Percentiles rank a stretch among this genome's conserved stretches.
Evolutionary conservation across 2,888 invertebrate species (phyloP).

Genomic region (Melieria crassipennis): DNA sequence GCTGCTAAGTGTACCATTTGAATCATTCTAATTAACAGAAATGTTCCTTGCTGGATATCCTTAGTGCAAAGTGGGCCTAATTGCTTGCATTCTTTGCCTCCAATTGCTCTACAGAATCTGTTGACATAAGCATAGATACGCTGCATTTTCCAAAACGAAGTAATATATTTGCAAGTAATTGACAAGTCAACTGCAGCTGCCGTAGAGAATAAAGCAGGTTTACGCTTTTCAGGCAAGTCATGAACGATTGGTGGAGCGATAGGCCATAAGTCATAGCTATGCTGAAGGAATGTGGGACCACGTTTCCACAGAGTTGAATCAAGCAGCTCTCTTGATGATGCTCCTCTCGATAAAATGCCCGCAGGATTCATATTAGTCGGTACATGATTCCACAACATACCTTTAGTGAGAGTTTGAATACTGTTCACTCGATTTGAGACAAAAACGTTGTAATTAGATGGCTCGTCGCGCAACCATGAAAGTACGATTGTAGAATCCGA

Average conservation of each 20-base stretch:
- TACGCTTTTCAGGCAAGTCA: constrained; percentile 27
- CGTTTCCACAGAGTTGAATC: constrained; percentile 18
- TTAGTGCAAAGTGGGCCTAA: too few species aligned
- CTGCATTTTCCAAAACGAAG: constrained; percentile 23
- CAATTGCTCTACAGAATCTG: too few species aligned
- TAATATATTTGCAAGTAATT: constrained; percentile 25
- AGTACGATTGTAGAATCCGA: constrained; percentile 34
- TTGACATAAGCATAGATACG: neutral
- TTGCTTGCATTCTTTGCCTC: too few species aligned
- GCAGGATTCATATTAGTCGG: constrained; percentile 32
- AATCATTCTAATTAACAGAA: too few species aligned
- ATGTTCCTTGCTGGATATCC: too few species aligned
- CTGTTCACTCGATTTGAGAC: constrained; percentile 32
- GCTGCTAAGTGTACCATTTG: too few species aligned
- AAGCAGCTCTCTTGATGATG: constrained; percentile 15
- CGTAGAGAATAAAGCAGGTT: constrained; percentile 15
- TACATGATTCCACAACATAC: constrained; percentile 37
- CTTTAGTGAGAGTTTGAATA: constrained; percentile 36
- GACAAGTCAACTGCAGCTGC: constrained; percentile 10
- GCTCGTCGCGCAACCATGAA: constrained; percentile 34
- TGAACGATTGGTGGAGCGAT: neutral
- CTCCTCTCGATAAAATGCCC: constrained; percentile 32
- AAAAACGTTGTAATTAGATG: constrained; percentile 39
- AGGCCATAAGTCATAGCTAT: constrained; percentile 16
- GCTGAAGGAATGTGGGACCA: constrained; percentile 22